These are phyloP conservation scores for Rhea pennata DNA, from an alignment of 2,113 vertebrate genomes.

Conservation along the genomic window DNA sequence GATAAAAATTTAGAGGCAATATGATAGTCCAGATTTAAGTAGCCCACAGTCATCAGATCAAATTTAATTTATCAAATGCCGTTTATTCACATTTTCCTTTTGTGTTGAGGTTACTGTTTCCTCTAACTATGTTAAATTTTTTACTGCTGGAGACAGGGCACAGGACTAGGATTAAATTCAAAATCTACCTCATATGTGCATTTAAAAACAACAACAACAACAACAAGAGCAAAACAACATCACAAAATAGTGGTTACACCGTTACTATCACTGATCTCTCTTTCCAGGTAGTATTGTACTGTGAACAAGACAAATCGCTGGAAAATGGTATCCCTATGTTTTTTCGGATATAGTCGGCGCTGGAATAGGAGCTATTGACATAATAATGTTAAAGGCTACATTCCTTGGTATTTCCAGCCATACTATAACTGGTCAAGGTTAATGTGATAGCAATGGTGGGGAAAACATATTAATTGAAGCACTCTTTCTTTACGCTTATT, in stretches of 20 bases:
- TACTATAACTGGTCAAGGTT: not conserved
- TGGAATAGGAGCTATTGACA: not conserved
- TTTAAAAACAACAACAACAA: not conserved
- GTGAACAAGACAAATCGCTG: not conserved
- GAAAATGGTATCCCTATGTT: not conserved
- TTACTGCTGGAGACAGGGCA: not conserved
- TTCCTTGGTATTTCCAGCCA: not conserved
- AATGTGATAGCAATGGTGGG: not conserved
- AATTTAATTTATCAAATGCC: not conserved
- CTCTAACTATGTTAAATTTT: not conserved
- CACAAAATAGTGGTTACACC: not conserved
- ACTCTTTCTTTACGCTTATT: not conserved
- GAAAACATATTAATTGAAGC: not conserved
- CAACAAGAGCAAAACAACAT: not conserved
- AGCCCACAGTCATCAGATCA: not conserved
- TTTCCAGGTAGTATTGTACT: fast-evolving
- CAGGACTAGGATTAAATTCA: not conserved
- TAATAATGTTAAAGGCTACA: not conserved
- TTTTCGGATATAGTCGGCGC: not conserved
- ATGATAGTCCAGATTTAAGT: not conserved
- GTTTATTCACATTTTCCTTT: not conserved
- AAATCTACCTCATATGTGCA: not conserved
- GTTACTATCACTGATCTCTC: not conserved
- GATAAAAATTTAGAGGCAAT: not conserved
- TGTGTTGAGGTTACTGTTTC: not conserved